Base-by-base conservation (phyloP, 2,888 invertebrate species). In the Lycia hirtaria region DNA sequence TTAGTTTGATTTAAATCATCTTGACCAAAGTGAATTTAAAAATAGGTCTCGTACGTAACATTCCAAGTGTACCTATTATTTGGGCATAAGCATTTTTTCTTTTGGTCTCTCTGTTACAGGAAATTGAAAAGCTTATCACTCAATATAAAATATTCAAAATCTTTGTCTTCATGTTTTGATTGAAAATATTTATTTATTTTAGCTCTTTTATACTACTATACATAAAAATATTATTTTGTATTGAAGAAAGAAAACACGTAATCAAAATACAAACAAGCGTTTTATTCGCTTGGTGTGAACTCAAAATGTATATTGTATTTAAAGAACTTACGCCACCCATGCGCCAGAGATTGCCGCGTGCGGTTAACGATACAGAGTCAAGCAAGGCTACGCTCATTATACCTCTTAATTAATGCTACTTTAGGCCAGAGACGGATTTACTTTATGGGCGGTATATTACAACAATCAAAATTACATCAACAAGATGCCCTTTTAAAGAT, bases 341-440 rank as follows among this genome's bases (percentile, higher is more conserved):
- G 17, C 6, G 33, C 10, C 41, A 28, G 26, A 26, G 41, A 24
- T 26, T 43, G 41, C 41, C 17, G 41, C 28, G 14, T 49, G 28
- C 20, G 17, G 15, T 40, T 19, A 38, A 40, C 19, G 7, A 49
- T 9, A 24, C 14, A 9, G 4, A 22, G n/a, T n/a, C n/a, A n/a
- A n/a, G 20, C 24, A 32, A 50, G 30, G 17, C 10, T 22, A 43
- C 12, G 26, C 4, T 22, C 2, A 19, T 4, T 37, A 37, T n/a
- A n/a, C 4, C n/a, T 10, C n/a, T n/a, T 19, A 37, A 37, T 37
- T 37, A 37, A 20, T 20, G 4, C 20, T 4, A 5, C n/a, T 37
- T 20, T n/a, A 9, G n/a, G 19, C 17, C 10, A 14, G 14, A 32
- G 32, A 5, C n/a, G 4, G 14, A 32, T 32, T 6, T 32, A 6